Evolutionary conservation across 37 sponge, comb jelly and placozoan species (phyloP).

Genomic region (Oopsacas minuta): DNA sequence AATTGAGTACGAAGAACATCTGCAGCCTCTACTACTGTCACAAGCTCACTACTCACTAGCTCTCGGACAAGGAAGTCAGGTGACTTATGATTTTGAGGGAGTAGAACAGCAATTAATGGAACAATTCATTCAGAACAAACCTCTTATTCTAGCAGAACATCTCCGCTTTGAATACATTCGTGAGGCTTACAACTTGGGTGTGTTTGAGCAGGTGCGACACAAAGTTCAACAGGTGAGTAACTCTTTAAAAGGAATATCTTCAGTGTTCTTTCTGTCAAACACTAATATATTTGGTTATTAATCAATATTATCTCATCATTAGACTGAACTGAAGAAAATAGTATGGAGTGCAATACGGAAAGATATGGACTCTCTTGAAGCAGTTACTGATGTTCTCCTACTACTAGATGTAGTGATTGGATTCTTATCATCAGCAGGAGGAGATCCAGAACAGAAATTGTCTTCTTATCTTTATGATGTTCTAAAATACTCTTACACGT

Average conservation of each 20-base stretch:
- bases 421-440: constrained; percentile 14
- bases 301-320: not conserved
- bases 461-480: constrained; percentile 2
- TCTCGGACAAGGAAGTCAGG: not conserved
- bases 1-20: not conserved
- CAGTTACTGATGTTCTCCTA: not conserved
- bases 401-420: not conserved
- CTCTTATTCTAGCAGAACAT: constrained; percentile 11
- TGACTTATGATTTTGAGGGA: constrained; percentile 2
- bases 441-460: not conserved
- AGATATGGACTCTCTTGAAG: not conserved
- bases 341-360: not conserved
- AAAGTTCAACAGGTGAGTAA: not conserved
- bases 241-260: too few species aligned
- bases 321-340: not conserved
- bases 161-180: constrained; percentile 10
- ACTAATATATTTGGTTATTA: not conserved
- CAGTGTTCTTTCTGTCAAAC: too few species aligned
- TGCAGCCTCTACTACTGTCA: constrained; percentile 1
- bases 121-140: not conserved
- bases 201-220: constrained; percentile 19
- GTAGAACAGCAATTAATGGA: not conserved
- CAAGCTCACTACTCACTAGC: constrained; percentile 17
- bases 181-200: constrained; percentile 13
- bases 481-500: not conserved